Base-by-base conservation (phyloP, 1,140 invertebrate genomes). In the Papilio machaon region DNA sequence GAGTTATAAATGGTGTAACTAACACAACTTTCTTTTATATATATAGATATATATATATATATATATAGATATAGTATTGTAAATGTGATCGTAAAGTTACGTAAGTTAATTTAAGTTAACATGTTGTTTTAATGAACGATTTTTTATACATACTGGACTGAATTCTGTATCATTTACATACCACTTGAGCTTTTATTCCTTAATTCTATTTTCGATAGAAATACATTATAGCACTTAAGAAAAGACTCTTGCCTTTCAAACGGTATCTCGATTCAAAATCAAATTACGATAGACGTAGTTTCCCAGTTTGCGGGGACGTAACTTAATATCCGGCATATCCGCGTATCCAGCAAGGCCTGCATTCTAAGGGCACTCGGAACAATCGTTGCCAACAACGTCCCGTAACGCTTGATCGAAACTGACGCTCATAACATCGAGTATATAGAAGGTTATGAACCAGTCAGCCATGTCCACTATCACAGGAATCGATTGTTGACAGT, bases 311-410 rank as follows among this genome's bases (percentile, higher is more conserved):
- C 82, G 73, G 58, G 60, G 74, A 84, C 80, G 88, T 90, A 92
- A 91, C 84, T 87, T 84, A 91, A 91, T 91, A 87, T 90, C 88
- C 87, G 88, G 85, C 74, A 83, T 83, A 83, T 84, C 79, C 82
- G 58, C 43, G 77, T 79, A 19, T 49, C 17, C 73, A 64, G 77
- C 77, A 79, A 79, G 77, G 77, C 46, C 38, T 79, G 35, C 15
- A 78, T 38, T 76, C 74, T 77, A 77, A 80, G 79, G 82, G 70
- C 81, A 79, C 81, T 78, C 46, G 75, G 70, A 54, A 60, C 74
- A 80, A 82, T 80, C 73, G 75, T 82, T 80, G 58, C 70, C 79
- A 38, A 35, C 54, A 80, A 77, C 58, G 78, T 73, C 47, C 58
- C 54, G 60, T 74, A 73, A 49, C 81, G 67, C 13, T 73, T 19